phyloP scores from a whole-genome alignment of 2,113 vertebrate species.

The Pleuronectes platessa region DNA sequence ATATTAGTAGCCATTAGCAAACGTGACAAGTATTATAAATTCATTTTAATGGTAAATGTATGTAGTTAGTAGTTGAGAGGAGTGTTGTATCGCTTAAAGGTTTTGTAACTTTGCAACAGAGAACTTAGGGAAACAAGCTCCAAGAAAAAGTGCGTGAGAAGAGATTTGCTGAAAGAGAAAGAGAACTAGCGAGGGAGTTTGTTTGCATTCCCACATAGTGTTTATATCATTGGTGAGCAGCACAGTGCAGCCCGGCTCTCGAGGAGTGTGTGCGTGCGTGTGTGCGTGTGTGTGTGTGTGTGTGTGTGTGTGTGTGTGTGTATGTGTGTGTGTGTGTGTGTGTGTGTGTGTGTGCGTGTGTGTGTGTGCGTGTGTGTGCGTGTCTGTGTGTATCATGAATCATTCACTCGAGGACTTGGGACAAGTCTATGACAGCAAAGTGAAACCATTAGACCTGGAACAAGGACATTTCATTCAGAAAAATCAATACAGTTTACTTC shows the following conservation, averaged over 20 bases:
- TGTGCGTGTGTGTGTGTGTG: constrained; percentile 16
- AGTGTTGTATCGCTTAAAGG: constrained; percentile 10
- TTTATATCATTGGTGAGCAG: constrained; percentile 73
- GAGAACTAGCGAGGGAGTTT: constrained; percentile 63
- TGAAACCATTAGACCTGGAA: constrained; percentile 54
- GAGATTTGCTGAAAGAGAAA: constrained; percentile 60
- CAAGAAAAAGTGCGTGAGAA: constrained; percentile 51
- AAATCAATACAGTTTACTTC: constrained; percentile 23
- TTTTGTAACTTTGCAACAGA: constrained; percentile 43
- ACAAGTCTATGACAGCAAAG: constrained; percentile 40
- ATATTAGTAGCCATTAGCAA: too few species aligned
- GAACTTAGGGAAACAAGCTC: constrained; percentile 41
- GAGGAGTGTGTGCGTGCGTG: constrained; percentile 19
- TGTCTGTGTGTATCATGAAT: constrained; percentile 24
- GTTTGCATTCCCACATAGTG: constrained; percentile 80
- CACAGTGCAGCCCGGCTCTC: constrained; percentile 45
- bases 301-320: constrained; percentile 11
- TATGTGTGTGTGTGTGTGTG: too few species aligned
- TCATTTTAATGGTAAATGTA: too few species aligned
- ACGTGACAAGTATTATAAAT: too few species aligned
- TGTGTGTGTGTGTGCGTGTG: too few species aligned
- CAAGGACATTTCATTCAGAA: constrained; percentile 48
- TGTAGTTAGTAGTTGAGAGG: constrained; percentile 34
- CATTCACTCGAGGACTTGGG: constrained; percentile 34
- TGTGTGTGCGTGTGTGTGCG: too few species aligned